Conservation (phyloP, 2,888 invertebrate genomes). For the Ophraella communa region DNA sequence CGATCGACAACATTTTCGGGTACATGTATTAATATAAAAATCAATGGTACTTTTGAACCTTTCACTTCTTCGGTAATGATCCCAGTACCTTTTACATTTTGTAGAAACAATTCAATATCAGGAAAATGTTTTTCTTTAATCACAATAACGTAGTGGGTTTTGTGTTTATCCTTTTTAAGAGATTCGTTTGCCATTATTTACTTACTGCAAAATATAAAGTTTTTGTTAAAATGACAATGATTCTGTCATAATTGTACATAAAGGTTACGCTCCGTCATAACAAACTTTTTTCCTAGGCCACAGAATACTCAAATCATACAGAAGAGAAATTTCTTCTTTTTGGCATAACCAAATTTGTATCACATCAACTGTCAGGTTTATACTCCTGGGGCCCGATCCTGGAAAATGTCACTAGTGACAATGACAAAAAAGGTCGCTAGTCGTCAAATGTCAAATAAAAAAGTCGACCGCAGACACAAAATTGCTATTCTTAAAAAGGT, state of each 20-base stretch:
- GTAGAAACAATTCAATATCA: constrained; percentile 21
- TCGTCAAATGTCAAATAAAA: too few relatives aligned
- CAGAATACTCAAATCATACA: too few relatives aligned
- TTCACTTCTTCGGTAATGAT: constrained; percentile 30
- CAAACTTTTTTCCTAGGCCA: too few relatives aligned
- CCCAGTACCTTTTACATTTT: constrained; percentile 35
- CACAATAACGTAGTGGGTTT: constrained; percentile 37
- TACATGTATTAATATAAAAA: constrained; percentile 46
- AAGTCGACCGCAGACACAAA: too few relatives aligned
- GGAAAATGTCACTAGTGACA: too few relatives aligned
- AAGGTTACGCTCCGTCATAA: too few relatives aligned
- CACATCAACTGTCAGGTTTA: too few relatives aligned
- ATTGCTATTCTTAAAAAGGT: too few relatives aligned
- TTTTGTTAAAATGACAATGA: background rate
- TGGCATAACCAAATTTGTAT: too few relatives aligned
- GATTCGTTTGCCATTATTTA: background rate
- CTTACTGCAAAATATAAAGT: background rate
- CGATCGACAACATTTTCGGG: constrained; percentile 44
- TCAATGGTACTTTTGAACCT: constrained; percentile 23
- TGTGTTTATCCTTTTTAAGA: background rate
- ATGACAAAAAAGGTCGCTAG: too few relatives aligned
- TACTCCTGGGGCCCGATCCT: too few relatives aligned
- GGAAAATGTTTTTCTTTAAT: constrained; percentile 28
- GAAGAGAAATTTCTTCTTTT: too few relatives aligned
- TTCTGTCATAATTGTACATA: background rate